Base-by-base conservation (phyloP, 2,797 vertebrate species). In the Labeo calbasu region DNA sequence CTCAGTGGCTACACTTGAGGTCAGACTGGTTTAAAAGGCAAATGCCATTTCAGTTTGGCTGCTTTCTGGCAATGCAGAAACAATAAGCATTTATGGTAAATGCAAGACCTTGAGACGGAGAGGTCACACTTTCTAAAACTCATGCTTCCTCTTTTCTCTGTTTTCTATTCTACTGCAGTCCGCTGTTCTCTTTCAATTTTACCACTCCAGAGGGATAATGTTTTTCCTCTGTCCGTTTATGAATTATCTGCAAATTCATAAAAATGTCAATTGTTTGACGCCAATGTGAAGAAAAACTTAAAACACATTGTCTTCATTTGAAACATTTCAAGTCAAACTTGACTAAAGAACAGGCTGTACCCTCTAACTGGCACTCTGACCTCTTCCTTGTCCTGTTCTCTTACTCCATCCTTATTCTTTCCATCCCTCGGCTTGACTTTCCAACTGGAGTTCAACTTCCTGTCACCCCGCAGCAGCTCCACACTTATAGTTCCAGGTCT, bases 61-160 rank as follows among this genome's bases (percentile, higher is more conserved):
- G 25, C 40, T 68, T 86, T 76, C 83, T 75, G 73, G 79, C 73
- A 80, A 85, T 32, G 46, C 23, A 70, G 80, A 68, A 80, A 87
- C 82, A 83, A 81, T 70, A 63, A 65, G 84, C 46, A 13, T 43
- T 73, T 61, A 59, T 17, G 36, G 75, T 25, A 61, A 61, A 36
- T 61, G 75, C 32, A 76, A 76, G 72, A 88, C 87, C 86, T 61
- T 0, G 63, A 87, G 88, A 87, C 87, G 71, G 85, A 81, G 76
- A 84, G 88, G 88, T 90, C 89, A 85, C 61, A 68, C 84, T 89
- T 88, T 89, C 88, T 88, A 88, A 90, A 92, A 90, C 88, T 88
- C 65, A 14, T n/a, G 28, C 69, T 79, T 57, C 70, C 51, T 55
- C 21, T 76, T 84, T 86, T 87, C 36, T 32, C 61, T 63, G 57